These are phyloP conservation scores for Spheniscus humboldti DNA, from an alignment of 2,797 vertebrate genomes.

Conservation along the genomic window DNA sequence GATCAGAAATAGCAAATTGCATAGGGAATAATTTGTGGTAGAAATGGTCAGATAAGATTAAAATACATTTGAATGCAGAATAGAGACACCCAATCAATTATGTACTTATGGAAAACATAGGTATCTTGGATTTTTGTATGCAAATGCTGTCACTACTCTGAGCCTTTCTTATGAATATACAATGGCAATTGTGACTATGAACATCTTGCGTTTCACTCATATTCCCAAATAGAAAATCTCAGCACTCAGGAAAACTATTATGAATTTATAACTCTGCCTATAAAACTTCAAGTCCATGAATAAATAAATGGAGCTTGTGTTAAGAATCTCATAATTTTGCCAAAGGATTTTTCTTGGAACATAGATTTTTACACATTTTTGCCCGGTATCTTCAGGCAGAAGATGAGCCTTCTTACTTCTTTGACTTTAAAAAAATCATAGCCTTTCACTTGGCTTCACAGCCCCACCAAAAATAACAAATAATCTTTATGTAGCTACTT, in stretches of 20 bases:
- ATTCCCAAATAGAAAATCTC: background rate
- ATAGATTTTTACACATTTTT: background rate
- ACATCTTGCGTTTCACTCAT: background rate
- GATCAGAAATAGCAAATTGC: background rate
- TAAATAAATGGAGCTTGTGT: background rate
- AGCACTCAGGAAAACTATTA: background rate
- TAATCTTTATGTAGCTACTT: background rate
- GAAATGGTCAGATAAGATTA: background rate
- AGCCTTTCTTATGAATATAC: constrained; percentile 16
- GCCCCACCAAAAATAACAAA: background rate
- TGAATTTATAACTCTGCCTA: background rate
- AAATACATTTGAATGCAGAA: background rate
- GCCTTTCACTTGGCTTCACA: background rate
- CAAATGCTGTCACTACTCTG: background rate
- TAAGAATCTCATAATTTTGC: background rate
- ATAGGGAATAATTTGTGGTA: background rate
- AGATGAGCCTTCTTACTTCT: background rate
- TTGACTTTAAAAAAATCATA: background rate
- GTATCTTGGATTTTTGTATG: background rate
- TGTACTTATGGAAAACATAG: background rate
- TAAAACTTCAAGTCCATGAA: background rate
- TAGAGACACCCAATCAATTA: background rate
- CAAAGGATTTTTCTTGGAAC: background rate
- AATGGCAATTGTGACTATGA: background rate
- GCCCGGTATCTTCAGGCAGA: background rate